Conservation (phyloP, 2,888 invertebrate genomes). For the Melangyna quadrimaculata region DNA sequence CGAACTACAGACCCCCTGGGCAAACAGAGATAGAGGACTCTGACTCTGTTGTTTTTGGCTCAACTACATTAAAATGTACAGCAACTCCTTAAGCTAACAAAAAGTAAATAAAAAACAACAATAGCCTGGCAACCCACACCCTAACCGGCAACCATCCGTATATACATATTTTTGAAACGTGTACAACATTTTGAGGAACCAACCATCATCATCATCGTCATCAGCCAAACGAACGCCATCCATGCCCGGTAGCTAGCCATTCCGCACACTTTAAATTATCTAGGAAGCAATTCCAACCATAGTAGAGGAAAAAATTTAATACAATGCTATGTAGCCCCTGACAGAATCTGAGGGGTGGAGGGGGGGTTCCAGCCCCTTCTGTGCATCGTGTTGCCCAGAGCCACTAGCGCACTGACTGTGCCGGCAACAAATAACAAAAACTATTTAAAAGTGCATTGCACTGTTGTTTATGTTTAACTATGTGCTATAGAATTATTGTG, state of each 20-base stretch:
- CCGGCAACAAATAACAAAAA: slow-evolving; percentile 67
- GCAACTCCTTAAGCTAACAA: slow-evolving; percentile 56
- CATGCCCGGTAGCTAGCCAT: slow-evolving; percentile 67
- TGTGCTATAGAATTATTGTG: not conserved
- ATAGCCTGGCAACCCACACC: not conserved
- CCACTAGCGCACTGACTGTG: not conserved
- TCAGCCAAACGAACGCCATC: slow-evolving; percentile 30
- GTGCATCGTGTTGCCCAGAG: not conserved
- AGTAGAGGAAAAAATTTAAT: slow-evolving; percentile 20
- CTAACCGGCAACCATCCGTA: not conserved
- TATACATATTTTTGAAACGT: slow-evolving; percentile 37
- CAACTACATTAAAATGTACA: slow-evolving; percentile 65
- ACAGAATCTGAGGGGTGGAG: not conserved
- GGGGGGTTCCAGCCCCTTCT: not conserved
- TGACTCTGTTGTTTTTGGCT: slow-evolving; percentile 43
- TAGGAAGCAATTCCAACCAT: slow-evolving; percentile 67
- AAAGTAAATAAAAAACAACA: slow-evolving; percentile 55
- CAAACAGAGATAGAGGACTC: no score
- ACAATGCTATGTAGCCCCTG: slow-evolving; percentile 18
- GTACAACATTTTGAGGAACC: slow-evolving; percentile 67
- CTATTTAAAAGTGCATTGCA: slow-evolving; percentile 72
- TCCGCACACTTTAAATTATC: slow-evolving; percentile 72
- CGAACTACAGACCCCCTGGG: not conserved
- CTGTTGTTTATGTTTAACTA: slow-evolving; percentile 69
- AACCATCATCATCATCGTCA: slow-evolving; percentile 61